Conservation (phyloP, 2,888 invertebrate species). For the Nemoura dubitans region DNA sequence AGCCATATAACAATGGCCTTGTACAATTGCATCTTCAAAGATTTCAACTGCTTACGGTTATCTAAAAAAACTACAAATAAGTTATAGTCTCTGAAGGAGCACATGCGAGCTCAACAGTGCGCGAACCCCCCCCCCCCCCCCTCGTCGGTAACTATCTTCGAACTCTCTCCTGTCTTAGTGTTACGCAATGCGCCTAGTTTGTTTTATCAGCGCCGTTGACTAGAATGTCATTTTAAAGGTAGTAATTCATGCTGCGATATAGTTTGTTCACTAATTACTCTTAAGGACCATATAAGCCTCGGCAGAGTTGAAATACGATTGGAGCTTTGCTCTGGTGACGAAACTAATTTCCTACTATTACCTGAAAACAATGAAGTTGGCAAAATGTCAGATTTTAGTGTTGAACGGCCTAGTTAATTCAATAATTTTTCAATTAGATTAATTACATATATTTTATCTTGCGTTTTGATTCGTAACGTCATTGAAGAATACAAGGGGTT, state of each 20-base stretch:
- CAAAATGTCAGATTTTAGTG: conserved; percentile 20
- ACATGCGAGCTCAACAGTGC: neutral
- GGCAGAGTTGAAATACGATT: conserved; percentile 20
- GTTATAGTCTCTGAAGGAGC: too few relatives aligned
- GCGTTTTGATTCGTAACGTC: neutral
- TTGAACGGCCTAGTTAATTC: neutral
- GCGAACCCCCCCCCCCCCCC: neutral
- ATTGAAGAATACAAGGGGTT: neutral
- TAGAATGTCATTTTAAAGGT: conserved; percentile 7
- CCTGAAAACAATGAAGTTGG: conserved; percentile 29
- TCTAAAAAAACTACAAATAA: too few relatives aligned
- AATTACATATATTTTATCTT: neutral
- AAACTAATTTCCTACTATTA: conserved; percentile 34
- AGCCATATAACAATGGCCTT: too few relatives aligned
- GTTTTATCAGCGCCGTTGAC: conserved; percentile 17
- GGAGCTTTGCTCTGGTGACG: conserved; percentile 17
- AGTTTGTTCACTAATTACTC: conserved; percentile 33
- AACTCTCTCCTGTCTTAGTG: neutral
- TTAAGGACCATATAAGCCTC: conserved; percentile 33
- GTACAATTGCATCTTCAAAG: too few relatives aligned
- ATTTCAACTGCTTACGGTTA: too few relatives aligned
- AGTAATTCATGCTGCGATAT: conserved; percentile 18
- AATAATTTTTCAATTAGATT: neutral
- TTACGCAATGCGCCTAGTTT: neutral
- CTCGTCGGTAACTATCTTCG: neutral